Evolutionary conservation across 2,113 vertebrate species (phyloP).

Genomic region (Corvus hawaiiensis): DNA sequence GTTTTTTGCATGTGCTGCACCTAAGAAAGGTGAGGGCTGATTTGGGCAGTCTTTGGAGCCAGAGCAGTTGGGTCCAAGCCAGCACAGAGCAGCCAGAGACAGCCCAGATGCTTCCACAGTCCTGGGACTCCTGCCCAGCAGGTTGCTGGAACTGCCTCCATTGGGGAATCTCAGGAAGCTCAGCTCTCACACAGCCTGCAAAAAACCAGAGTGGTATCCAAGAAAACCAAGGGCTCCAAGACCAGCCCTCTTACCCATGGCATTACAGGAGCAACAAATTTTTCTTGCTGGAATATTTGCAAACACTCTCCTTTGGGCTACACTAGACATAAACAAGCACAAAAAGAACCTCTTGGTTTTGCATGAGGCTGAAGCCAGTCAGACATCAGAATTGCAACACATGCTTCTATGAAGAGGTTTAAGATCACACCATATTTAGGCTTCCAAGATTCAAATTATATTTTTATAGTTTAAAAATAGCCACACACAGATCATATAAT

Average conservation of each 20-base stretch:
- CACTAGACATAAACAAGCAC: not conserved
- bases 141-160: not conserved
- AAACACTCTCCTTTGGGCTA: not conserved
- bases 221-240: not conserved
- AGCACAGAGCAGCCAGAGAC: fast-evolving
- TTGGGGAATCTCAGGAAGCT: not conserved
- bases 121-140: not conserved
- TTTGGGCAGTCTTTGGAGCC: not conserved
- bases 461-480: not conserved
- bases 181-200: not conserved
- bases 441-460: not conserved
- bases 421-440: not conserved
- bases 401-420: not conserved
- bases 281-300: not conserved
- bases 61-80: fast-evolving
- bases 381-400: not conserved
- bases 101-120: fast-evolving
- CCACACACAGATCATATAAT: not conserved
- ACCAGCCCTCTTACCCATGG: not conserved
- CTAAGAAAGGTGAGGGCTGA: not conserved
- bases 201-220: fast-evolving
- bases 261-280: not conserved
- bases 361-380: not conserved
- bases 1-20: not conserved
- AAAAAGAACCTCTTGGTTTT: not conserved